Evolutionary conservation across 2,888 invertebrate genomes (phyloP), one percentile per base, ranked within the genome.

Genomic region (Thalpophila matura): DNA sequence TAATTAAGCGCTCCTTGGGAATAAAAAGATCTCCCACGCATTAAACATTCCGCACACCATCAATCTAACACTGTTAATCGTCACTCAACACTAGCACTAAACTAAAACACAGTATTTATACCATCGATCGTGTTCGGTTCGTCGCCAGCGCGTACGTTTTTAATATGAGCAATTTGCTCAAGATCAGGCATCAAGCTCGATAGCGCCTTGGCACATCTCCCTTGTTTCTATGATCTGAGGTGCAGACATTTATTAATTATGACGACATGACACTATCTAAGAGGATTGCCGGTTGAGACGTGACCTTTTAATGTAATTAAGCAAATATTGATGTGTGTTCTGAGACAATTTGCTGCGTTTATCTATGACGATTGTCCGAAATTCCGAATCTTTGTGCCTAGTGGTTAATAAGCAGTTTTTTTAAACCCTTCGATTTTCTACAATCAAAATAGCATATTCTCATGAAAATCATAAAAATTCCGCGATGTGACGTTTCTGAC

Each of bases 181-280:
- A n/a, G n/a, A n/a, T n/a, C n/a, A n/a, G n/a, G n/a, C n/a, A n/a
- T n/a, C n/a, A n/a, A n/a, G n/a, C n/a, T n/a, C n/a, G n/a, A n/a
- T n/a, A n/a, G n/a, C n/a, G n/a, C n/a, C n/a, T n/a, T n/a, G n/a
- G n/a, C n/a, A n/a, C n/a, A n/a, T n/a, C n/a, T n/a, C n/a, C n/a
- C n/a, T n/a, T n/a, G n/a, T n/a, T n/a, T n/a, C n/a, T n/a, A n/a
- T n/a, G 73, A 73, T 77, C 76, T n/a, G n/a, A n/a, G n/a, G n/a
- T n/a, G n/a, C 81, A 78, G 81, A 81, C 75, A 80, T 86, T 85
- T 84, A 84, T 82, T 83, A 85, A 85, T 87, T 82, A 80, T 77
- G 74, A 65, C 68, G 69, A 66, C 68, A 49, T 77, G 69, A 82
- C 78, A 81, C 62, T 61, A 64, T 46, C 50, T 16, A 50, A 74